A percentile compares a stretch with the other conserved stretches of the same genome.
Evolutionary conservation across 2,888 invertebrate genomes (phyloP).

Genomic region (Ligdia adustata): DNA sequence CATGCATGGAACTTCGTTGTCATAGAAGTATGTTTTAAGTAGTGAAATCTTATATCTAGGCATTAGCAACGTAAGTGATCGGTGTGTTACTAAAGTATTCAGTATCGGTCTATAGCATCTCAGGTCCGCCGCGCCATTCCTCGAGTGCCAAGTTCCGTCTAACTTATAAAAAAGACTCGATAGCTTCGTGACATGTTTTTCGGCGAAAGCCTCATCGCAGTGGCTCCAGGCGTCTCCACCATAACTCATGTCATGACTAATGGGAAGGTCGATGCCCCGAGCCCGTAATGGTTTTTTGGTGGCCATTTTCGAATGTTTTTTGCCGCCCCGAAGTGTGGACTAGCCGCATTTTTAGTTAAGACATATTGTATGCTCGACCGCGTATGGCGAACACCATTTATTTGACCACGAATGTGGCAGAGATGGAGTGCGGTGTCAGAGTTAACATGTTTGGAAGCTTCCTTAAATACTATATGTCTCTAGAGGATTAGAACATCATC

Average conservation of each 20-base stretch:
- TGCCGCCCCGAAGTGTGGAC: slow-evolving; percentile 31
- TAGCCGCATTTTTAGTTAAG: slow-evolving; percentile 37
- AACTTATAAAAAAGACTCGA: slow-evolving; percentile 23
- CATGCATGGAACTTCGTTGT: no score
- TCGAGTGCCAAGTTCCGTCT: slow-evolving; percentile 21
- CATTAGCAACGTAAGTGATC: slow-evolving; percentile 8
- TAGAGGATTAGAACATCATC: slow-evolving; percentile 13
- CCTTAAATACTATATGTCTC: slow-evolving; percentile 8
- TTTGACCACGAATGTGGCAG: slow-evolving; percentile 26
- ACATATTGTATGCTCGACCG: slow-evolving; percentile 29
- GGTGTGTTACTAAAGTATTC: slow-evolving; percentile 12
- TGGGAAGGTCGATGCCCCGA: slow-evolving; percentile 37
- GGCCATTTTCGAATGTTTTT: slow-evolving; percentile 34
- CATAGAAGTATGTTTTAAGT: not conserved
- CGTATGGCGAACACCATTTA: slow-evolving; percentile 30
- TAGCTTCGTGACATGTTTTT: slow-evolving; percentile 36
- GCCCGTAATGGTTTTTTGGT: slow-evolving; percentile 36
- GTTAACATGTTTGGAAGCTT: slow-evolving; percentile 21
- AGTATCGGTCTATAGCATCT: slow-evolving; percentile 11
- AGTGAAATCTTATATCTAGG: not conserved
- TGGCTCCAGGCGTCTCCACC: slow-evolving; percentile 30
- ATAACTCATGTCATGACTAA: slow-evolving; percentile 42
- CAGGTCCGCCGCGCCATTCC: slow-evolving; percentile 14
- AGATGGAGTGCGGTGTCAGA: slow-evolving; percentile 25
- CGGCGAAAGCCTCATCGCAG: slow-evolving; percentile 39